These are phyloP conservation scores for Anolis apletophallus DNA, from an alignment of 2,797 vertebrate species.

Conservation along the genomic window DNA sequence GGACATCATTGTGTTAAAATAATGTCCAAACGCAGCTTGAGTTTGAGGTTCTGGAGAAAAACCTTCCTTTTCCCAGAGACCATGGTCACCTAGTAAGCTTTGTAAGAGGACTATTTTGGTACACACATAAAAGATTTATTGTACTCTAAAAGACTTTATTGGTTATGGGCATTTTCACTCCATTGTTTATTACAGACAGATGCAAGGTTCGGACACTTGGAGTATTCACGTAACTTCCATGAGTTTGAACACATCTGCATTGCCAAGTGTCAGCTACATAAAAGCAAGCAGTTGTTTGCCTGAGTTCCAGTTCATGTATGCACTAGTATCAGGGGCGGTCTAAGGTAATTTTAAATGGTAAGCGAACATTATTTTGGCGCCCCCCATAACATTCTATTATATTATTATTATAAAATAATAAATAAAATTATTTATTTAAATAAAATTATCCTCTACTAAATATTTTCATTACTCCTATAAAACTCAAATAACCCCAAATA, in stretches of 20 bases:
- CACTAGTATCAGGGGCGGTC: no score
- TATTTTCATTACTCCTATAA: no score
- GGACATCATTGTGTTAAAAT: background rate
- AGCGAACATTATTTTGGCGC: no score
- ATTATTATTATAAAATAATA: no score
- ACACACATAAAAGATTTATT: background rate
- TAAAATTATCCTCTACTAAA: no score
- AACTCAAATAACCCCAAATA: no score
- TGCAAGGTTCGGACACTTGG: background rate
- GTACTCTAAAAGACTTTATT: background rate
- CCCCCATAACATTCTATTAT: no score
- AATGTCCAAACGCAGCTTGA: constrained; percentile 43
- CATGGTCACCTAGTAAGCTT: background rate
- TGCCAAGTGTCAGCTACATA: no score
- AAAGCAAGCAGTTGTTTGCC: no score
- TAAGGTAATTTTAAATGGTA: no score
- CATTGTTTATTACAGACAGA: background rate
- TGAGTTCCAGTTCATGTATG: no score
- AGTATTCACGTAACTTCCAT: background rate
- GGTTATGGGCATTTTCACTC: constrained; percentile 22
- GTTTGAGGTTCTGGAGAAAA: constrained; percentile 30
- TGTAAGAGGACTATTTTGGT: background rate
- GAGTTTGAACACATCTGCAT: background rate
- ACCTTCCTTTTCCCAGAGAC: background rate
- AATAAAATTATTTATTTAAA: no score